Base-by-base conservation (phyloP, 2,113 vertebrate genomes). In the Saccopteryx leptura region DNA sequence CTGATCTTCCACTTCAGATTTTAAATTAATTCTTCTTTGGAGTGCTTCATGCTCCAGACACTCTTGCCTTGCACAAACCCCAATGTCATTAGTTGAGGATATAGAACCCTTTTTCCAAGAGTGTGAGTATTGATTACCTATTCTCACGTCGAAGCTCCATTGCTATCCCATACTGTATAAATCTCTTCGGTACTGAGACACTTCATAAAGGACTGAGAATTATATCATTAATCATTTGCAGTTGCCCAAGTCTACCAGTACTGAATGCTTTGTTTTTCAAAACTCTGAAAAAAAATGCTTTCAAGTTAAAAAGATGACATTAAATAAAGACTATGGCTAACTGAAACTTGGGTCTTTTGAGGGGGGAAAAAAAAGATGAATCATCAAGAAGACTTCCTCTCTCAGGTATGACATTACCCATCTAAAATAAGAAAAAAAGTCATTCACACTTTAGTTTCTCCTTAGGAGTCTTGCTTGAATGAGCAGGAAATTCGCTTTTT, bases 21-120 rank as follows among this genome's bases (percentile, higher is more conserved):
- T 98, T 98, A 99, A 99, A 99, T 99, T 98, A 99, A 99, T 99
- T 99, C 97, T 98, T 99, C 98, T 98, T 98, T 97, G 98, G 98
- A 98, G 98, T 97, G 98, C 98, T 98, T 99, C 98, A 98, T 98
- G 98, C 98, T 98, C 97, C 98, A 98, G 96, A 98, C 97, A 98
- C 96, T 69, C 98, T 98, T 98, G 97, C 97, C 98, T 98, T 98
- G 97, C 97, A 98, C 98, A 98, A 97, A 96, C 48, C 46, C 98
- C 98, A 97, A 71, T 98, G 97, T 98, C 98, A 99, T 99, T 98
- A 98, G 98, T 98, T 98, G 97, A 99, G 98, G 98, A 98, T 97
- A 98, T 88, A 98, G 98, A 99, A 98, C 75, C 75, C 93, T 98
- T 98, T 98, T 98, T 98, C 98, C 97, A 97, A 97, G 98, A 97